These are phyloP conservation scores for Dermatemys mawii DNA, from an alignment of 2,113 vertebrate species.

Conservation along the genomic window DNA sequence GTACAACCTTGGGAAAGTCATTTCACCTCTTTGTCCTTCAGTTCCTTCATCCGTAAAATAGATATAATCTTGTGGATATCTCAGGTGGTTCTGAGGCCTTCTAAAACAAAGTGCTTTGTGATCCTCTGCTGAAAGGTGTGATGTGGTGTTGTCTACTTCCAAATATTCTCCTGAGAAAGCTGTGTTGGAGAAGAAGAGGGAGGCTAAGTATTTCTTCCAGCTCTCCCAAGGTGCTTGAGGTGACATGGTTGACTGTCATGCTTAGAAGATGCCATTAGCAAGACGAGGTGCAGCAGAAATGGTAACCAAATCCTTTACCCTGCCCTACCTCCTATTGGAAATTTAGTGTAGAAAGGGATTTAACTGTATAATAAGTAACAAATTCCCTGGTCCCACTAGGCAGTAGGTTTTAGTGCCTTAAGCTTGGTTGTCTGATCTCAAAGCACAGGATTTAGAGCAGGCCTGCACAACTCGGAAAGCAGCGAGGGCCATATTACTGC, in stretches of 20 bases:
- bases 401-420: conserved; percentile 32
- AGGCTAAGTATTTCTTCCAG: background rate
- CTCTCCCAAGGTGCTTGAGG: background rate
- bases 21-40: background rate
- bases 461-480: too few species aligned
- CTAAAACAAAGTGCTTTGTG: background rate
- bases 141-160: background rate
- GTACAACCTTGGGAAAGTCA: background rate
- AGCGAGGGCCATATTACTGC: too few species aligned
- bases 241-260: background rate
- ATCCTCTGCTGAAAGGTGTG: background rate
- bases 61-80: background rate
- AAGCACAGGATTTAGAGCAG: conserved; percentile 29
- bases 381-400: conserved; percentile 15
- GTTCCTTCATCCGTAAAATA: background rate
- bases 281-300: background rate
- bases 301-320: background rate
- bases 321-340: conserved; percentile 3
- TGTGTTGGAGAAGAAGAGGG: background rate
- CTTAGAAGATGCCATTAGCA: background rate
- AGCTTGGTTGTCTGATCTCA: conserved; percentile 45
- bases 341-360: conserved; percentile 51
- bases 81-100: background rate
- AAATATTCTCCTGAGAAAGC: background rate
- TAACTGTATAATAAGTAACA: background rate